Evolutionary conservation across 1,140 invertebrate genomes (phyloP), one percentile per base, ranked within the genome.

Genomic region (Latrodectus geometricus): DNA sequence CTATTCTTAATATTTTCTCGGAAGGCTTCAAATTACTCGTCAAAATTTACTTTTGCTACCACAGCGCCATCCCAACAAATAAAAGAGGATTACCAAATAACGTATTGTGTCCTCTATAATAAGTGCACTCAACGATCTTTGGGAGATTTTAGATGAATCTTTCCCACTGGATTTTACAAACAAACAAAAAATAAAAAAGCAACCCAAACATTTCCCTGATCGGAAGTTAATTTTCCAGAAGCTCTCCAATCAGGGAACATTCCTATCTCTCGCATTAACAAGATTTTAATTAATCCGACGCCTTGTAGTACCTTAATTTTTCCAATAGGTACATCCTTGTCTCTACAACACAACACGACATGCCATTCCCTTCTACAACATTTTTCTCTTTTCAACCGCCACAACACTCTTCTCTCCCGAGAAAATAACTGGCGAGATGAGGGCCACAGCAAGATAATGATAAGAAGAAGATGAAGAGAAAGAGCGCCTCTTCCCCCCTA

Each of bases 211-310:
- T 35, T 35, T 35, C 35, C 35, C 35, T 35, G 35, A 35, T 35
- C 35, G 35, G 2, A 35, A 35, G 35, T 35, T 35, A 35, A 35
- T 35, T 35, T 35, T 35, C 35, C 35, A 35, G 5, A 35, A 35
- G 35, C 35, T 35, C 35, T 35, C 35, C 35, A 35, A 35, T 35
- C 35, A 35, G 35, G 54, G 69, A 78, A 78, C 83, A 86, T 77
- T 86, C 83, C 83, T 86, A 86, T 86, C 83, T 77, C 83, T 86
- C 83, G 35, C 83, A 70, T 86, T 86, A 76, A 86, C 83, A 86
- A 65, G 83, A 86, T 86, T 86, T 86, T 86, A 86, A 86, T 86
- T 86, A 86, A 86, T 86, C 83, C 83, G 21, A 70, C 74, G 74
- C 48, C 50, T 20, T 86, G 83, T 86, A 86, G 74, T 77, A 86